These are phyloP conservation scores for Eulithis prunata DNA, from an alignment of 2,888 invertebrate genomes.

Conservation along the genomic window DNA sequence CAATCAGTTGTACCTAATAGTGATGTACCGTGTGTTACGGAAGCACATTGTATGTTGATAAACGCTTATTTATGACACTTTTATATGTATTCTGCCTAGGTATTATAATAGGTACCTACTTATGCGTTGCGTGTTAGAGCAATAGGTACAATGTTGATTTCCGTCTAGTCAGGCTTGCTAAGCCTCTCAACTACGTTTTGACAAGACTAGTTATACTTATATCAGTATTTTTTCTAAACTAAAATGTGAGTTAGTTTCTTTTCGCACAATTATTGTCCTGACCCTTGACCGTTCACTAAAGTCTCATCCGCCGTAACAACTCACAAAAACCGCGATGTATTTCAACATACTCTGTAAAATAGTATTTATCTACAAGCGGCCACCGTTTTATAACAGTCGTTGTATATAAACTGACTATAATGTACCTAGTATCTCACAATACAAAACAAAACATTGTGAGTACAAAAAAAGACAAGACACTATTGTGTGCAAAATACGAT, in stretches of 20 bases:
- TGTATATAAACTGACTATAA: not conserved
- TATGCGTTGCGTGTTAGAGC: too few relatives aligned
- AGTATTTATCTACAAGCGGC: not conserved
- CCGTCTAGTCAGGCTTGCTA: too few relatives aligned
- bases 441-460: too few relatives aligned
- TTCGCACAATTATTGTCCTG: not conserved
- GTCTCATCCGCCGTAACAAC: slow-evolving; percentile 9
- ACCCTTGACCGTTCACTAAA: slow-evolving; percentile 14
- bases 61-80: slow-evolving; percentile 18
- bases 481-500: not conserved
- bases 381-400: not conserved
- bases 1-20: slow-evolving; percentile 10
- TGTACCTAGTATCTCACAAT: not conserved
- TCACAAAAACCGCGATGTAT: slow-evolving; percentile 16
- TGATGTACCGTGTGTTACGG: slow-evolving; percentile 15
- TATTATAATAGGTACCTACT: too few relatives aligned
- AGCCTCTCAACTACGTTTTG: too few relatives aligned
- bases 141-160: too few relatives aligned
- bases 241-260: not conserved
- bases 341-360: slow-evolving; percentile 13
- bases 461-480: too few relatives aligned
- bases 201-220: too few relatives aligned
- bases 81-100: not conserved
- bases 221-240: not conserved
- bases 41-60: slow-evolving; percentile 18